Evolutionary conservation across 2,113 vertebrate species (phyloP).

Genomic region (Tychaedon coryphoeus): DNA sequence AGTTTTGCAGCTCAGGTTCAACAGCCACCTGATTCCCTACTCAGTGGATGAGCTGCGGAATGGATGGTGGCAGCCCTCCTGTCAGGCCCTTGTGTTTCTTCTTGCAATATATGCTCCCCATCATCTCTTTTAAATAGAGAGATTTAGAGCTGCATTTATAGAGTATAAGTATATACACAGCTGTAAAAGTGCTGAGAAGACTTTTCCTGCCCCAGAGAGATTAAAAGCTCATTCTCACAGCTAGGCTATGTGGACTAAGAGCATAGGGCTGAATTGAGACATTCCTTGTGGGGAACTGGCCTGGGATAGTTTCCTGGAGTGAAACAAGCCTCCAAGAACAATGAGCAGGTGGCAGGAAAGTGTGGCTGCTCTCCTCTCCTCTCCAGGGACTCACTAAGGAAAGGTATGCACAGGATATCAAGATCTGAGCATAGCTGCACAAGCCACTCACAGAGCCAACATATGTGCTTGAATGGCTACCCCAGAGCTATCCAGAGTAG

Average conservation of each 20-base stretch:
- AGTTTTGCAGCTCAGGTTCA: not conserved
- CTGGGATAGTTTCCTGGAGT: not conserved
- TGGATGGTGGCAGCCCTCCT: not conserved
- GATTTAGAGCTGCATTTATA: not conserved
- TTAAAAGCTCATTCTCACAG: conserved; percentile 36
- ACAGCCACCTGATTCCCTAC: not conserved
- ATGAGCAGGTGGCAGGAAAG: conserved; percentile 32
- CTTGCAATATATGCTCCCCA: not conserved
- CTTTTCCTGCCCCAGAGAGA: conserved; percentile 30
- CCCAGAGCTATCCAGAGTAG: not conserved
- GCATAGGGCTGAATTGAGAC: not conserved
- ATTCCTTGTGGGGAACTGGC: not conserved
- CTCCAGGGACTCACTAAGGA: not conserved
- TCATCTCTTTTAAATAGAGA: not conserved
- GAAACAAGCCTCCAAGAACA: not conserved
- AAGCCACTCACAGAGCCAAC: not conserved
- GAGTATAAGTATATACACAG: conserved; percentile 29
- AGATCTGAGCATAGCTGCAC: not conserved
- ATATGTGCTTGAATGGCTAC: not conserved
- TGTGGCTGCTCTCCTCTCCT: conserved; percentile 1
- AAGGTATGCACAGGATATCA: conserved; percentile 26
- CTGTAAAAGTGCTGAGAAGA: conserved; percentile 45
- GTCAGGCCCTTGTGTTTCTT: not conserved
- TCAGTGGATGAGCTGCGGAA: accelerated
- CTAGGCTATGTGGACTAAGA: not conserved